Conservation (phyloP, 2,797 vertebrate genomes). For the Tragelaphus eurycerus region DNA sequence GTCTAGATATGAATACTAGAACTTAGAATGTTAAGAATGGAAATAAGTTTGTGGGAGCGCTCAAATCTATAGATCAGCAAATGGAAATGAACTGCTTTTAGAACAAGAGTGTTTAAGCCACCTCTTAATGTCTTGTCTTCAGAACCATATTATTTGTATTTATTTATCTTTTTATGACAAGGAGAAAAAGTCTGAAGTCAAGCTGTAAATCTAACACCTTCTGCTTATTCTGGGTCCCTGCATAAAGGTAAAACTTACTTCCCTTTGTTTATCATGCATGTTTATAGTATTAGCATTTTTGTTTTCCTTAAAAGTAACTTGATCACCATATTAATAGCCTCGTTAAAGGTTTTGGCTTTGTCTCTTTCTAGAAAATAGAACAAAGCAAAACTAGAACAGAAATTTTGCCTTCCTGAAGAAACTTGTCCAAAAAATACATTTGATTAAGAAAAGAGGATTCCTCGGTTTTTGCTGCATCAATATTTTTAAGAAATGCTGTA, state of each 20-base stretch:
- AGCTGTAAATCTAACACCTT: not conserved
- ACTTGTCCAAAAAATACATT: not conserved
- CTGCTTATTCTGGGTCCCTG: not conserved
- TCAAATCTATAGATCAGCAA: not conserved
- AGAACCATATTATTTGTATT: not conserved
- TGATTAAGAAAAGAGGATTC: not conserved
- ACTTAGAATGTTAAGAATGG: not conserved
- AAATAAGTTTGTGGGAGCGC: not conserved
- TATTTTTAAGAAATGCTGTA: not conserved
- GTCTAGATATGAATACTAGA: not conserved
- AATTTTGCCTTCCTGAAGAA: not conserved
- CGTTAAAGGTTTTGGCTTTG: not conserved
- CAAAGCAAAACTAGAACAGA: conserved; percentile 38
- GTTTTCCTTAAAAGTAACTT: not conserved
- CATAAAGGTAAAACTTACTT: not conserved
- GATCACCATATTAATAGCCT: not conserved
- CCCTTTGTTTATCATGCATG: not conserved
- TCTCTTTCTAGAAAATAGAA: not conserved
- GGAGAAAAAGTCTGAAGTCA: not conserved
- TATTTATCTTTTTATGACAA: not conserved
- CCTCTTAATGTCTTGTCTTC: not conserved
- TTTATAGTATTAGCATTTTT: not conserved
- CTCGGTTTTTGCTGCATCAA: not conserved
- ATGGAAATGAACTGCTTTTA: not conserved
- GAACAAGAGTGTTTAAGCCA: not conserved